Conservation (phyloP, 2,888 invertebrate genomes). For the Chymomyza procnemis region DNA sequence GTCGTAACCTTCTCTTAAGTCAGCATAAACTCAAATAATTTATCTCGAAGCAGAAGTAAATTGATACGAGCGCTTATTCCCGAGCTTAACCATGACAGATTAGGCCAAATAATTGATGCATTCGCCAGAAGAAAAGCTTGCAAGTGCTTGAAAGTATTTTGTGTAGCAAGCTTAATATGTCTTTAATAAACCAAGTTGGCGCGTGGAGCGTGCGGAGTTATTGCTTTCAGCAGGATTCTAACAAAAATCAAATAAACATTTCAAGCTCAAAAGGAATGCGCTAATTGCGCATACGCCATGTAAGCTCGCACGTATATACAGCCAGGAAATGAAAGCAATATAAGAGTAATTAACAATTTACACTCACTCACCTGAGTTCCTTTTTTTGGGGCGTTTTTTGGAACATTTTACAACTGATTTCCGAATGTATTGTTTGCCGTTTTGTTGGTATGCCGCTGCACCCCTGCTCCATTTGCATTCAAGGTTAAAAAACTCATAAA, state of each 20-base stretch:
- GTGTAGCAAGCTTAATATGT: not conserved
- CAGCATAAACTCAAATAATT: not conserved
- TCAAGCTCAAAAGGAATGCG: not conserved
- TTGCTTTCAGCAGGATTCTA: not conserved
- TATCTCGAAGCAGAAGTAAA: not conserved
- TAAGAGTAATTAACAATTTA: not conserved
- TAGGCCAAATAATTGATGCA: not conserved
- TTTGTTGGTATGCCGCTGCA: conserved; percentile 12
- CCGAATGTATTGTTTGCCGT: not conserved
- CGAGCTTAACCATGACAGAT: not conserved
- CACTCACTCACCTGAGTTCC: not conserved
- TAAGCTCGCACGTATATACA: not conserved
- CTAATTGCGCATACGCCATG: not conserved
- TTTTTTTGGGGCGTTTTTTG: not conserved
- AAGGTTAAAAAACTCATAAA: conserved; percentile 61
- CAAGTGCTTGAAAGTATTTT: not conserved
- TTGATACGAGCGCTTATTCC: not conserved
- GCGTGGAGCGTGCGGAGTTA: not conserved
- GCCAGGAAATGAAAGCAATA: not conserved
- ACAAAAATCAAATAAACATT: not conserved
- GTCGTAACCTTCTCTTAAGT: not conserved
- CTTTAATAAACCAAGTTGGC: not conserved
- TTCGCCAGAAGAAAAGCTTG: not conserved
- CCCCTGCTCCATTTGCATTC: conserved; percentile 29
- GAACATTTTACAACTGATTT: not conserved